These are phyloP conservation scores for Sesia apiformis DNA, from an alignment of 2,888 invertebrate species.

Conservation along the genomic window DNA sequence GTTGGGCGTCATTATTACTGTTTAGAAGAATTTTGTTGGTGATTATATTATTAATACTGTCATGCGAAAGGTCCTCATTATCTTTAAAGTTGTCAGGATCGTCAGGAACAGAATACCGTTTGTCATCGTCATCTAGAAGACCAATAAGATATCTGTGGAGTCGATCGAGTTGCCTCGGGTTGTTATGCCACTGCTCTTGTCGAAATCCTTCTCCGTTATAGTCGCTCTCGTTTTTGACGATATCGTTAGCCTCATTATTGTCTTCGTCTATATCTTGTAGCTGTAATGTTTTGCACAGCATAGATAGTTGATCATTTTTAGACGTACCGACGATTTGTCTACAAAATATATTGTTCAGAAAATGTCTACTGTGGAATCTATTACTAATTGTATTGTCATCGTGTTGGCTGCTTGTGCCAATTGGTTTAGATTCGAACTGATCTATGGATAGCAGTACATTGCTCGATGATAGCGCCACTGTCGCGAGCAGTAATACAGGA, in stretches of 20 bases:
- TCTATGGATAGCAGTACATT: constrained; percentile 34
- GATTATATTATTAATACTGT: constrained; percentile 16
- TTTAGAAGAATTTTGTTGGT: constrained; percentile 19
- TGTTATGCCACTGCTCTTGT: constrained; percentile 61
- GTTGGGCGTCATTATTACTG: constrained; percentile 24
- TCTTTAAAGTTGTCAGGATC: constrained; percentile 15
- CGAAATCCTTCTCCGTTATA: constrained; percentile 47
- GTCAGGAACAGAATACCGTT: constrained; percentile 31
- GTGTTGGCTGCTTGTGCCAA: constrained; percentile 31
- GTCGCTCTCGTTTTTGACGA: constrained; percentile 29
- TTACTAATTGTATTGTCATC: constrained; percentile 53
- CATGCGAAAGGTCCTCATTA: constrained; percentile 13
- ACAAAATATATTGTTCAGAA: constrained; percentile 39
- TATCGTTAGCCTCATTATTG: constrained; percentile 25
- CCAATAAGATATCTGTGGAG: constrained; percentile 37
- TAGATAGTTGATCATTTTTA: constrained; percentile 13
- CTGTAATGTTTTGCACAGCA: constrained; percentile 14
- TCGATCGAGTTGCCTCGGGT: constrained; percentile 55
- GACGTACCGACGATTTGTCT: constrained; percentile 23
- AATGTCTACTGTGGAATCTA: constrained; percentile 34
- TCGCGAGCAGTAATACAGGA: constrained; percentile 45
- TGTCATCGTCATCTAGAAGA: constrained; percentile 16
- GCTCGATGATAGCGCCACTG: constrained; percentile 52
- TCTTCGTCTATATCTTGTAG: constrained; percentile 18
- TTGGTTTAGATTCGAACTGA: constrained; percentile 29